These are phyloP conservation scores for Rhynchopsitta pachyrhyncha DNA, from an alignment of 2,113 vertebrate species.

Conservation along the genomic window DNA sequence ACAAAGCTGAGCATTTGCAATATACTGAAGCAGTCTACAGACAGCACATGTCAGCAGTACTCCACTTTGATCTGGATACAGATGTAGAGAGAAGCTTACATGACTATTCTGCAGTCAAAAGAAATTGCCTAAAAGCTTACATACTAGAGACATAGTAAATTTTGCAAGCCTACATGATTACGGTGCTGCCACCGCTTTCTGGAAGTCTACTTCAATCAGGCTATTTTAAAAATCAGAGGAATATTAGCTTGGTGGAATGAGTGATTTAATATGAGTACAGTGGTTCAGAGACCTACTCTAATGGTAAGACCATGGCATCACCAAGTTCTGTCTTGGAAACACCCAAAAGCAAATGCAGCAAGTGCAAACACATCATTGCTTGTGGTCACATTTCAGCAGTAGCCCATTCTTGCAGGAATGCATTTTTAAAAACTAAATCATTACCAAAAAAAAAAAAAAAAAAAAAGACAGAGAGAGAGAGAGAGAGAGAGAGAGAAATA, in stretches of 20 bases:
- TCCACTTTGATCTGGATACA: background rate
- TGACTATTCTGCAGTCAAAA: background rate
- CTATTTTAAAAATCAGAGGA: background rate
- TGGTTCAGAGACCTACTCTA: background rate
- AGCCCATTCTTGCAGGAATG: background rate
- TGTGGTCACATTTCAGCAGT: background rate
- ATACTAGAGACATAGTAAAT: background rate
- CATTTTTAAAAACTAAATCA: background rate
- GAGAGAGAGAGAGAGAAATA: background rate
- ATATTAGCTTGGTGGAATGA: background rate
- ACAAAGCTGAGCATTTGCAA: background rate
- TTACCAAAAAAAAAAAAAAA: background rate
- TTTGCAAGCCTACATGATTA: background rate
- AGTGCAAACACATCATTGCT: background rate
- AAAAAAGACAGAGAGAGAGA: background rate
- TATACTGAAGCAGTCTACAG: background rate
- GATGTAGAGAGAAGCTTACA: background rate
- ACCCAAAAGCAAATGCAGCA: background rate
- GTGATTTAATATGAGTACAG: background rate
- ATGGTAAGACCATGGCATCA: background rate
- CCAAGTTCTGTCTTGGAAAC: background rate
- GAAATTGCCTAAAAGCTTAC: background rate
- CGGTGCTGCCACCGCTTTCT: background rate
- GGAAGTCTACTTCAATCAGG: background rate
- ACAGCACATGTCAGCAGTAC: background rate